Conservation (phyloP, 2,888 invertebrate species). For the Sclerodermus sp. region DNA sequence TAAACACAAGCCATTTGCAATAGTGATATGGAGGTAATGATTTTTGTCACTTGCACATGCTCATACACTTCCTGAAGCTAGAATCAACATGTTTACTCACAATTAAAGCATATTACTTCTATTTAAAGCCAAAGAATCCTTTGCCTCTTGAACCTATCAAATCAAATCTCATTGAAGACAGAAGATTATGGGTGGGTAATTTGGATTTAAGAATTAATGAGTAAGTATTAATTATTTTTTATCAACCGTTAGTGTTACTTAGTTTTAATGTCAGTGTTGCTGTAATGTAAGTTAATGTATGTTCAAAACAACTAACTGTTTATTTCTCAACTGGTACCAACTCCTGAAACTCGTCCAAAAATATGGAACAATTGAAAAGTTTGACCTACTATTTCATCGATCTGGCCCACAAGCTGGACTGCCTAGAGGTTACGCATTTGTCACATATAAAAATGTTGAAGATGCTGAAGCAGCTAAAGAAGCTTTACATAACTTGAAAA, state of each 20-base stretch:
- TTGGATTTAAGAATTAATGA: constrained; percentile 88
- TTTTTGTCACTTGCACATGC: too few relatives aligned
- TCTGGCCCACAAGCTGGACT: constrained; percentile 86
- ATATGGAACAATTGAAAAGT: constrained; percentile 91
- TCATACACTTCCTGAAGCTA: too few relatives aligned
- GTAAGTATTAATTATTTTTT: constrained; percentile 77
- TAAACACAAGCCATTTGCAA: too few relatives aligned
- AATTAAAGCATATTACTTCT: too few relatives aligned
- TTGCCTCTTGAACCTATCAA: constrained; percentile 64
- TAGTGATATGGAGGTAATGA: too few relatives aligned
- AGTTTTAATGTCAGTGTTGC: too few relatives aligned
- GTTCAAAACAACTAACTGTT: constrained; percentile 38
- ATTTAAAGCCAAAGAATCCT: too few relatives aligned
- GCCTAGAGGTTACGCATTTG: constrained; percentile 92
- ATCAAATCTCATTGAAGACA: constrained; percentile 64
- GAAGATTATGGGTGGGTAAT: constrained; percentile 90
- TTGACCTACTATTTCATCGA: constrained; percentile 93
- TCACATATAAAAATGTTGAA: constrained; percentile 72
- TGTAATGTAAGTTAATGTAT: too few relatives aligned
- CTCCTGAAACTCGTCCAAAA: constrained; percentile 94
- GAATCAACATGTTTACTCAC: too few relatives aligned
- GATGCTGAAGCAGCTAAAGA: constrained; percentile 75
- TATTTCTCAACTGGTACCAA: constrained; percentile 81
- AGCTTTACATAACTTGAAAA: constrained; percentile 72
- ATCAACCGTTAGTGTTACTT: too few relatives aligned